These are phyloP conservation scores for Antigone vipio DNA, from an alignment of 2,113 vertebrate species.

Conservation along the genomic window DNA sequence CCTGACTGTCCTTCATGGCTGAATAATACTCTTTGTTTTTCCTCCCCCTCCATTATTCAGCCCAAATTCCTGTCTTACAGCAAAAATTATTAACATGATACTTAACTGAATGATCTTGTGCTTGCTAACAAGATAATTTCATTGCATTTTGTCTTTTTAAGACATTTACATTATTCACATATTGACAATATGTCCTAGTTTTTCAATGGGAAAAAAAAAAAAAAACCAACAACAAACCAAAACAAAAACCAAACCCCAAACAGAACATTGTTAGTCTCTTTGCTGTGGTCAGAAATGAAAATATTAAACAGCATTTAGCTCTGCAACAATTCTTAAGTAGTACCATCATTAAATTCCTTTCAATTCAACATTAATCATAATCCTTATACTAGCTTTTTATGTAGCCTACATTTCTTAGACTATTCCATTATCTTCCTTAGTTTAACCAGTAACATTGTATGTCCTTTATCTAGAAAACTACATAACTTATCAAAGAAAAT, in stretches of 20 bases:
- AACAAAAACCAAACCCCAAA: too few relatives aligned
- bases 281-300: not conserved
- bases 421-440: not conserved
- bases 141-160: not conserved
- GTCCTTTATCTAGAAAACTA: not conserved
- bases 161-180: not conserved
- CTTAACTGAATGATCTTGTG: not conserved
- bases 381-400: not conserved
- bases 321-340: not conserved
- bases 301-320: not conserved
- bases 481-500: not conserved
- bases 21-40: not conserved
- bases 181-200: not conserved
- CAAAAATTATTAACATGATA: not conserved
- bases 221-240: too few relatives aligned
- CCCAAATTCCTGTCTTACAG: not conserved
- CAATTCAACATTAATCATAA: not conserved
- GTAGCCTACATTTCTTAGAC: not conserved
- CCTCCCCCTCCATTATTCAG: not conserved
- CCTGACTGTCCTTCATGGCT: not conserved
- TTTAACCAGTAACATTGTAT: not conserved
- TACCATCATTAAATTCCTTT: not conserved
- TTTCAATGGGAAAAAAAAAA: not conserved
- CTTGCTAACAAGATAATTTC: not conserved
- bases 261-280: not conserved